These are phyloP conservation scores for Gonioctena quinquepunctata DNA, from an alignment of 1,140 invertebrate genomes.

Conservation along the genomic window DNA sequence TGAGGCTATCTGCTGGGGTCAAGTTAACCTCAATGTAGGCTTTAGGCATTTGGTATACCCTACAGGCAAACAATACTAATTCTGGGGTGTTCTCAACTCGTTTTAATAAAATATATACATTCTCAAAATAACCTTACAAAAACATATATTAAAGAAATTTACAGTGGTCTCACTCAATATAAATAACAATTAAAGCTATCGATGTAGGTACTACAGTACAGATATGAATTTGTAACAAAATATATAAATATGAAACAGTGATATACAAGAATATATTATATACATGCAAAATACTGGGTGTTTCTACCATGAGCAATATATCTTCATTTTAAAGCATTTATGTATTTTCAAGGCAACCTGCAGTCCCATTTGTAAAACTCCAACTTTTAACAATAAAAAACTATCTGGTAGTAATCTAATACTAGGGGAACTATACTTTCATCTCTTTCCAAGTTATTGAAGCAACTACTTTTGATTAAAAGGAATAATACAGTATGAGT, in stretches of 20 bases:
- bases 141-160: background rate
- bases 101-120: background rate
- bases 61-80: too few species aligned
- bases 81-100: background rate
- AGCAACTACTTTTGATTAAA: too few species aligned
- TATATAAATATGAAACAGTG: conserved; percentile 11
- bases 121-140: background rate
- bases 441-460: too few species aligned
- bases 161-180: background rate
- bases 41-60: too few species aligned
- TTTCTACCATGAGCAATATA: background rate
- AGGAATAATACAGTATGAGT: too few species aligned
- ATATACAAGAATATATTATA: background rate
- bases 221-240: conserved; percentile 1
- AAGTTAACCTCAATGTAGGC: too few species aligned
- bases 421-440: too few species aligned
- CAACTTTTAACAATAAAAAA: background rate
- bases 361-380: background rate
- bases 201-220: conserved; percentile 5
- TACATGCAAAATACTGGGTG: background rate
- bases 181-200: conserved; percentile 19
- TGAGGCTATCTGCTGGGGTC: too few species aligned
- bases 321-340: background rate
- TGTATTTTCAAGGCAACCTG: background rate
- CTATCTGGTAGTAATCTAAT: too few species aligned